Evolutionary conservation across 1,140 invertebrate species (phyloP), one percentile per base, ranked within the genome.

Genomic region (Popillia japonica): DNA sequence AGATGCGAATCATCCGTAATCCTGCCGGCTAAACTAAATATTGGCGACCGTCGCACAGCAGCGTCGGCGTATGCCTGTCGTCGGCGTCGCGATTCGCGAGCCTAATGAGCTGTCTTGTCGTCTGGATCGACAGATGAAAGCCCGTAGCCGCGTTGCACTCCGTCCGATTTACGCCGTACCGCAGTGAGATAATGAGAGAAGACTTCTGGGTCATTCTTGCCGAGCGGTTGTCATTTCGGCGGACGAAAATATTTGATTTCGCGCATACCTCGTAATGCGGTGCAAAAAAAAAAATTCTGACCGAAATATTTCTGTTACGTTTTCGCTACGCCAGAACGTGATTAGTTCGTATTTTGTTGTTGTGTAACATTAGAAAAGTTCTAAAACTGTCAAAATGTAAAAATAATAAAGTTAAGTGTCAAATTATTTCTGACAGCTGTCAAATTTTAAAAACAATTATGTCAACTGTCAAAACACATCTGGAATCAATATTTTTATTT

Each of bases 71-170:
- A 48, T 48, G 3, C 44, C 44, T 48, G 44, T 48, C 44, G 44
- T 48, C 44, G 44, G 44, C 44, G 44, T 48, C 44, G 44, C 44
- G 44, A 48, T n/a, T 10, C 44, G 7, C 44, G 3, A 10, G 44
- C 44, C 44, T 48, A 48, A 48, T 48, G 44, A 48, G 44, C 44
- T 48, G 44, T 48, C 44, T 48, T 48, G 44, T 48, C 44, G 44
- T 48, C 44, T 48, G 11, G 44, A 48, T 48, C 44, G 44, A 14
- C 44, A 48, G 44, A 48, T 48, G 44, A 48, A 48, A 48, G 44
- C 44, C 11, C 11, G 44, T 10, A 14, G 11, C 44, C 44, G 44
- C 44, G 44, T 48, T 4, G 44, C 44, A 14, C 44, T 10, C 44
- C 17, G 11, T 48, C 44, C 0, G 8, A 48, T 48, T 48, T 48